These are phyloP conservation scores for Thalassoma bifasciatum DNA, from an alignment of 2,113 vertebrate genomes.

Conservation along the genomic window DNA sequence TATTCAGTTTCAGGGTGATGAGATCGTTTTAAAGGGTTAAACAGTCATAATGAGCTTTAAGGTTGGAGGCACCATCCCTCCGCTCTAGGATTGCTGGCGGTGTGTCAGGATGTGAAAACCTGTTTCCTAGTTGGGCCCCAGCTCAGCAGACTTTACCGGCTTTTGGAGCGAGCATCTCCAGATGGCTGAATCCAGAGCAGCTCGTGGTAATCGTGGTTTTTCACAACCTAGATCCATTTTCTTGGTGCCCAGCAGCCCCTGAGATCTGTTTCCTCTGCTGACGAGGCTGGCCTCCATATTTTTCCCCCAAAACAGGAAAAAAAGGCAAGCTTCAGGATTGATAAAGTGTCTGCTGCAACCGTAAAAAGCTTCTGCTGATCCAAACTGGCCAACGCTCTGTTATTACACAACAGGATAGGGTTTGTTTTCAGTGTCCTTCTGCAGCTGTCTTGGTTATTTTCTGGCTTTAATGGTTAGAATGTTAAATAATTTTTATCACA, in stretches of 20 bases:
- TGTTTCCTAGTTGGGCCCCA: conserved; percentile 84
- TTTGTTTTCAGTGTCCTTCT: conserved; percentile 4
- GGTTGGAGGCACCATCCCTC: conserved; percentile 42
- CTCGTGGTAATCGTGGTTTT: conserved; percentile 86
- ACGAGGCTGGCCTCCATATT: conserved; percentile 79
- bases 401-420: conserved; percentile 18
- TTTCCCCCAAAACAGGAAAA: conserved; percentile 74
- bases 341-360: conserved; percentile 72
- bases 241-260: conserved; percentile 76
- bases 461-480: not conserved
- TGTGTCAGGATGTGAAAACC: conserved; percentile 75
- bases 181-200: conserved; percentile 84
- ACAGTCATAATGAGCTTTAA: not conserved
- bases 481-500: not conserved
- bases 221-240: conserved; percentile 85
- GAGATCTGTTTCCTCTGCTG: conserved; percentile 86
- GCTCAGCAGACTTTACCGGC: conserved; percentile 75
- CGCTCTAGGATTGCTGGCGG: conserved; percentile 65
- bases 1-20: not conserved
- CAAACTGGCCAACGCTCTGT: conserved; percentile 22
- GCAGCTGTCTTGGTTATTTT: not conserved
- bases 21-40: not conserved
- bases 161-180: conserved; percentile 83
- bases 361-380: conserved; percentile 49
- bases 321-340: conserved; percentile 69